Conservation (phyloP, 2,888 invertebrate genomes). For the Phyllotreta striolata region DNA sequence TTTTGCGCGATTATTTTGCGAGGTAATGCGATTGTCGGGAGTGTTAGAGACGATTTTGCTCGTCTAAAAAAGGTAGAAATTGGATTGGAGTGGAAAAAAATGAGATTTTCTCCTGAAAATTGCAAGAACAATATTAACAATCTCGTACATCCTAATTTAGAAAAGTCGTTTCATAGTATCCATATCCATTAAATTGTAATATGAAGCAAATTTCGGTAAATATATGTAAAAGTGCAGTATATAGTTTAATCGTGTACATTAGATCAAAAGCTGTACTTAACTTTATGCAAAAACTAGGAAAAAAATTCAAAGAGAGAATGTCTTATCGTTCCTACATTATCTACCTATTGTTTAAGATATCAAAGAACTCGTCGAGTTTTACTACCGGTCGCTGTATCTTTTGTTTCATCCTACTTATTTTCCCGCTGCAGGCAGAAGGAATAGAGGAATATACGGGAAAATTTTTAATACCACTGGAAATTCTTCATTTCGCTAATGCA, state of each 20-base stretch:
- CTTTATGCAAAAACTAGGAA: conserved; percentile 31
- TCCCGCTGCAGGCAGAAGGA: conserved; percentile 18
- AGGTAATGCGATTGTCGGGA: conserved; percentile 27
- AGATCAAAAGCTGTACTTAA: conserved; percentile 23
- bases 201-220: background rate
- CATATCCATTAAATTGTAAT: too few relatives aligned
- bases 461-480: conserved; percentile 33
- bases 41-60: conserved; percentile 24
- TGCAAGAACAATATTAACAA: background rate
- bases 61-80: conserved; percentile 16
- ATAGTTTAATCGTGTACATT: background rate
- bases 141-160: background rate
- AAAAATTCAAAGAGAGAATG: conserved; percentile 49
- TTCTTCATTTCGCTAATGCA: conserved; percentile 46
- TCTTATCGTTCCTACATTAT: conserved; percentile 43
- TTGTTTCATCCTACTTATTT: conserved; percentile 26
- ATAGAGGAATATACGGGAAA: conserved; percentile 4
- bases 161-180: background rate
- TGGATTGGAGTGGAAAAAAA: conserved; percentile 20
- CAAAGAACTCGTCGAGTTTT: conserved; percentile 37
- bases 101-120: conserved; percentile 3
- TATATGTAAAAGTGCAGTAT: conserved; percentile 6
- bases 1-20: conserved; percentile 28
- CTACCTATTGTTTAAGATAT: conserved; percentile 45
- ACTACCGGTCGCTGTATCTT: conserved; percentile 23